These are phyloP conservation scores for Urocyon cinereoargenteus DNA, from an alignment of 2,797 vertebrate species.

Conservation along the genomic window DNA sequence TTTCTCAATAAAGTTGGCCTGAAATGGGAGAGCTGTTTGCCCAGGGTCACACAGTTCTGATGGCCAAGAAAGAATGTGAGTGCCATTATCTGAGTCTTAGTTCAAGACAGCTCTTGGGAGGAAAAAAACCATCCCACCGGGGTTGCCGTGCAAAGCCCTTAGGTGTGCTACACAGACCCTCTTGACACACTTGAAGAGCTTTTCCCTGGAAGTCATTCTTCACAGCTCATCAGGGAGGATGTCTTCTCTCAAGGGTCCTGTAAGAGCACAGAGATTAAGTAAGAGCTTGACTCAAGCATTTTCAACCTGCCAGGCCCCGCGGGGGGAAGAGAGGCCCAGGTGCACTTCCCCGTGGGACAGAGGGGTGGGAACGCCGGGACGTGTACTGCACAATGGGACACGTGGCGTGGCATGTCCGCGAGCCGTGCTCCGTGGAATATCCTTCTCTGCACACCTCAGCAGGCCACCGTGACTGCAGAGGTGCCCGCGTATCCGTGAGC, in stretches of 20 bases:
- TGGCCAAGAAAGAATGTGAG: neutral
- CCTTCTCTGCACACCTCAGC: neutral
- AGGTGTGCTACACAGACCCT: neutral
- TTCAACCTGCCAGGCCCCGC: neutral
- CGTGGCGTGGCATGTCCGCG: accelerated
- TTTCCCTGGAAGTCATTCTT: constrained; percentile 51
- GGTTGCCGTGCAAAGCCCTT: neutral
- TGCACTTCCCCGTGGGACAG: neutral
- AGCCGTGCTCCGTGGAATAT: neutral
- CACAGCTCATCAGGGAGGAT: neutral
- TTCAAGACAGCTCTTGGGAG: neutral
- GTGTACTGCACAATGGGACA: too few species aligned
- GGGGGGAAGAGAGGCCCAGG: neutral
- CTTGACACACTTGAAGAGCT: neutral
- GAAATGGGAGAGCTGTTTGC: neutral
- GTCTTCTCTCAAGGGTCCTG: constrained; percentile 34
- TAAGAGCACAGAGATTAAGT: constrained; percentile 61
- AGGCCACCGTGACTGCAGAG: neutral
- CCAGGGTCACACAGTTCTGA: neutral
- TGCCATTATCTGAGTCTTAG: neutral
- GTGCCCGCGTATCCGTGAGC: neutral
- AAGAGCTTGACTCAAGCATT: constrained; percentile 26
- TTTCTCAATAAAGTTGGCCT: neutral
- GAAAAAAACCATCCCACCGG: neutral
- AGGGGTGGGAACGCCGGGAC: neutral